Conservation (phyloP, 2,113 vertebrate genomes). For the Leucopsar rothschildi region DNA sequence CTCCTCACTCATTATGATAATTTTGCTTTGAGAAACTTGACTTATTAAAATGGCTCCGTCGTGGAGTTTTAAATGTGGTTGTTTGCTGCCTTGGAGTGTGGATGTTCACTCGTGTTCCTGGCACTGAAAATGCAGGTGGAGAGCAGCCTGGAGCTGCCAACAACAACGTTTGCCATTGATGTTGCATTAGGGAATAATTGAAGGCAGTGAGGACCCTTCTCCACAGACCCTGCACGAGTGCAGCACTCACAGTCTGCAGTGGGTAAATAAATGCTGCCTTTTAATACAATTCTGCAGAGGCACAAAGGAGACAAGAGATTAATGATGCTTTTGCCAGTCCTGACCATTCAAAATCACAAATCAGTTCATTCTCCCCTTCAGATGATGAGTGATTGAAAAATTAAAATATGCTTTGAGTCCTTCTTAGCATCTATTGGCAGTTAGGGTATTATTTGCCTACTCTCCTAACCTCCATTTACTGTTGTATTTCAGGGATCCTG, state of each 20-base stretch:
- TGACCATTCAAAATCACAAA: background rate
- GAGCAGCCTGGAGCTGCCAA: background rate
- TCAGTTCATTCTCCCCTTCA: background rate
- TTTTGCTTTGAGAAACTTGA: constrained; percentile 8
- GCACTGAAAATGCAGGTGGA: background rate
- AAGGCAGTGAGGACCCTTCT: background rate
- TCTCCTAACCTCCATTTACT: background rate
- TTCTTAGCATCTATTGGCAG: background rate
- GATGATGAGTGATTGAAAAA: background rate
- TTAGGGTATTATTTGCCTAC: background rate
- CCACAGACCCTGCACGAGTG: background rate
- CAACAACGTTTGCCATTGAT: background rate
- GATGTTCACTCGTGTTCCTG: background rate
- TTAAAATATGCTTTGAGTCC: background rate
- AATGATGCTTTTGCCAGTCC: background rate
- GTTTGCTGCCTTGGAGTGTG: background rate
- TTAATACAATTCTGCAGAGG: background rate
- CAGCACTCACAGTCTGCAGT: background rate
- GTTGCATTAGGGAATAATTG: background rate
- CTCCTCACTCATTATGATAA: background rate
- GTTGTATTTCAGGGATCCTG: background rate
- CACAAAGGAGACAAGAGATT: background rate
- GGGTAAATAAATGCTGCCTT: background rate
- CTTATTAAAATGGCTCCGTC: background rate
- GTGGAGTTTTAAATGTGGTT: background rate